Evolutionary conservation across 2,888 invertebrate species (phyloP), one percentile per base, ranked within the genome.

Genomic region (Amphipoea oculea): DNA sequence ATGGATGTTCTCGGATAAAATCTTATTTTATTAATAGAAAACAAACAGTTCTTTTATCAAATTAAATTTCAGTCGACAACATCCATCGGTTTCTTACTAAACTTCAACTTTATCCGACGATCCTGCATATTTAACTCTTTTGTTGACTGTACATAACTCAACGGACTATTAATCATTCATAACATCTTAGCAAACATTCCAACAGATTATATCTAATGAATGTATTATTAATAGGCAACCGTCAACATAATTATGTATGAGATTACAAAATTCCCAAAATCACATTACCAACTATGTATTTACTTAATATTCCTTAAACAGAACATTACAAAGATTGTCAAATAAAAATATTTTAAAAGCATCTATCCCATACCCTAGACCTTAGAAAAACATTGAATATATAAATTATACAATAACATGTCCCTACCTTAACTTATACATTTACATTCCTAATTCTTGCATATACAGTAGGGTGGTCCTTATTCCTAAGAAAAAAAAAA

Each of bases 101-200:
- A 36, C 36, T 3, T 36, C 36, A 3, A 36, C 36, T 36, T 3
- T 36, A 36, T 36, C 36, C 36, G 36, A 36, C 36, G 36, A 36
- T 3, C 36, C 36, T 36, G 36, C 36, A 36, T 36, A 36, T 3
- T 36, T 36, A 36, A 2, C 36, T 36, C 36, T 36, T 36, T 36
- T 36, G 36, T 36, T 36, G 36, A 36, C 36, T 36, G 36, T 40
- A 65, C n/a, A 51, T 85, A 72, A 75, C 57, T 78, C 67, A 88
- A 82, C 65, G 74, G 77, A 82, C 72, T 73, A 82, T 86, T 73
- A 73, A 75, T 86, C 79, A 76, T 88, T 79, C 70, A 68, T 79
- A 57, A 67, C 23, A 86, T 78, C 69, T 79, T 75, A 70, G 60
- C 71, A 82, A 72, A 76, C 62, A 79, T 70, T 73, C 60, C 20